Evolutionary conservation across 2,113 vertebrate genomes (phyloP).

Genomic region (Brachionichthys hirsutus): DNA sequence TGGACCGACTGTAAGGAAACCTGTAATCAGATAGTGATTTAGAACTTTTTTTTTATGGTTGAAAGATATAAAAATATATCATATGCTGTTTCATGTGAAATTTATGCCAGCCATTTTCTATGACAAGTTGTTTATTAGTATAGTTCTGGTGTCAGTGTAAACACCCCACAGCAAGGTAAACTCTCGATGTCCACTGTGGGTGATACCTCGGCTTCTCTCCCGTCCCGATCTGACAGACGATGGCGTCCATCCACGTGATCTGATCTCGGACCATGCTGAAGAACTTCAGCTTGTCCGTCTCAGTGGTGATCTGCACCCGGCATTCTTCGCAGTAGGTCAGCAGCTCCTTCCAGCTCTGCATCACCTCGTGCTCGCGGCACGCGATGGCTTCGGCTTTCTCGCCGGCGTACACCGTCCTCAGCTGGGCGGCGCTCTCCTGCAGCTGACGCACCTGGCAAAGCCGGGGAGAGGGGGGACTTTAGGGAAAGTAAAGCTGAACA

Average conservation of each 20-base stretch:
- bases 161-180: neutral
- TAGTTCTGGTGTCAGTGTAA: neutral
- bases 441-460: conserved; percentile 85
- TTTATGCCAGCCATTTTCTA: neutral
- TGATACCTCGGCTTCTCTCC: conserved; percentile 91
- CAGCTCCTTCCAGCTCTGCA: conserved; percentile 90
- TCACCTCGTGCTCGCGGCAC: conserved; percentile 87
- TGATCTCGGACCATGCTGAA: conserved; percentile 85
- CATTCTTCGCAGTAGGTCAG: conserved; percentile 89
- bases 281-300: conserved; percentile 90
- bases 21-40: neutral
- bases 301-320: conserved; percentile 88
- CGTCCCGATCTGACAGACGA: conserved; percentile 88
- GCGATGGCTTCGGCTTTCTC: conserved; percentile 93
- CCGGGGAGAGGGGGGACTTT: neutral
- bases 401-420: conserved; percentile 91
- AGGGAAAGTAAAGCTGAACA: conserved; percentile 2
- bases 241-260: conserved; percentile 91
- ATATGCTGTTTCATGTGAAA: too few species aligned
- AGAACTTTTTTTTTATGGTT: neutral
- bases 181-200: neutral
- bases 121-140: too few species aligned
- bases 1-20: neutral
- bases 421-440: conserved; percentile 91
- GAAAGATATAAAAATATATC: too few species aligned